phyloP scores from a whole-genome alignment of 2,797 vertebrate genomes.

The Enteromius argenteus region DNA sequence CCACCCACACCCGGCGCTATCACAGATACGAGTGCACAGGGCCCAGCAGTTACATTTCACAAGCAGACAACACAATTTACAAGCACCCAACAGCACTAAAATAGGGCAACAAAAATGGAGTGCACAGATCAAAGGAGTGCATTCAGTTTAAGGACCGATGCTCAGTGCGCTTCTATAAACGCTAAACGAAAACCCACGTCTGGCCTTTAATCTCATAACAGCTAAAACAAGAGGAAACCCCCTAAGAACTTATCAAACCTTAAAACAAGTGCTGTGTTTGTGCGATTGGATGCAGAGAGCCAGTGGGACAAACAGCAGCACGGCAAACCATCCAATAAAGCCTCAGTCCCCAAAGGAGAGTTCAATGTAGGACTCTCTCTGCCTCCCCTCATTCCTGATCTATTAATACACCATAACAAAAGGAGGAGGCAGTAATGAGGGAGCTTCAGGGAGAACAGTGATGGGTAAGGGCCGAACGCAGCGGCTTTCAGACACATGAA shows the following conservation, averaged over 20 bases:
- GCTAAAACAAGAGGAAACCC: constrained; percentile 6
- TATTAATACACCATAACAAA: constrained; percentile 82
- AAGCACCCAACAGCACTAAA: constrained; percentile 56
- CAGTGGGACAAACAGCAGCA: constrained; percentile 62
- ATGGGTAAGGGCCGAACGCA: constrained; percentile 65
- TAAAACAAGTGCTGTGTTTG: constrained; percentile 17
- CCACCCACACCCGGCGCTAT: constrained; percentile 11
- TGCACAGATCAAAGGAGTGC: constrained; percentile 57
- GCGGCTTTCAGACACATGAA: constrained; percentile 34
- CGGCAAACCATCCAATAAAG: constrained; percentile 73
- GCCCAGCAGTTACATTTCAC: constrained; percentile 39
- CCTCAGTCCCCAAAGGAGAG: constrained; percentile 70
- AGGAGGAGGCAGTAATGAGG: constrained; percentile 75
- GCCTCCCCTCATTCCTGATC: constrained; percentile 71
- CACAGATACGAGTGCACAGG: constrained; percentile 34
- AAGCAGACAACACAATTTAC: constrained; percentile 57
- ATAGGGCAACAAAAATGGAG: constrained; percentile 56
- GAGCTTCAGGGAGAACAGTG: constrained; percentile 70
- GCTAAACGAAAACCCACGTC: constrained; percentile 40
- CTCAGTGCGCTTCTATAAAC: constrained; percentile 49
- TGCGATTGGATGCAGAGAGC: not conserved
- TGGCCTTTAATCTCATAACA: constrained; percentile 34
- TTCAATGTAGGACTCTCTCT: constrained; percentile 77
- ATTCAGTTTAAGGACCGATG: constrained; percentile 52
- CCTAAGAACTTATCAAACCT: not conserved